These are phyloP conservation scores for Papilio xuthus DNA, from an alignment of 1,140 invertebrate species.

Conservation along the genomic window DNA sequence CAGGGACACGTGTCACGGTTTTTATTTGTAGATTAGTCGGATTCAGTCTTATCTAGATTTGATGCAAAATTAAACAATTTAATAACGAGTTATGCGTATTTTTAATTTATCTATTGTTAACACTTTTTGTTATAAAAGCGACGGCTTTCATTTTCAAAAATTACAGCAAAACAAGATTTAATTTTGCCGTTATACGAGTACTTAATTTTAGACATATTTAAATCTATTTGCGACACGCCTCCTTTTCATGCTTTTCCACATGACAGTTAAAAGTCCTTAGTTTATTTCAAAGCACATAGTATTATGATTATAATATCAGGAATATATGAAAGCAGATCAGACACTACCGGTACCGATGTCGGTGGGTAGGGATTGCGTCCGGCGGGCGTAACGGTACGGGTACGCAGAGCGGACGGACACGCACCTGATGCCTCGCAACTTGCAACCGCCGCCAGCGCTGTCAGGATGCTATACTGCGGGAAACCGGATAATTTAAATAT, in stretches of 20 bases:
- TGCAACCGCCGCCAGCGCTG: slow-evolving; percentile 47
- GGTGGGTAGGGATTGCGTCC: slow-evolving; percentile 45
- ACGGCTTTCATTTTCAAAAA: neutral
- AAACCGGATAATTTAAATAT: slow-evolving; percentile 33
- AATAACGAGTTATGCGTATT: slow-evolving; percentile 45
- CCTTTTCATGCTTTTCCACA: neutral
- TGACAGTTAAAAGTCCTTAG: neutral
- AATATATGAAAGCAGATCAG: slow-evolving; percentile 15
- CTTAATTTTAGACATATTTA: neutral
- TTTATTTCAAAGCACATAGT: neutral
- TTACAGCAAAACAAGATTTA: neutral
- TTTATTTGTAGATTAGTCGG: slow-evolving; percentile 67
- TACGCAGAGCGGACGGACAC: slow-evolving; percentile 38
- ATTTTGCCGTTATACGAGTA: neutral
- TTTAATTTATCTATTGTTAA: slow-evolving; percentile 15
- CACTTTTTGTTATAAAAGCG: slow-evolving; percentile 42
- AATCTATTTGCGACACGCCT: neutral
- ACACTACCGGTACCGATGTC: slow-evolving; percentile 19
- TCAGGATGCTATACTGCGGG: slow-evolving; percentile 39
- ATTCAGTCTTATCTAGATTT: slow-evolving; percentile 69
- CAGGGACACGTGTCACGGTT: slow-evolving; percentile 58
- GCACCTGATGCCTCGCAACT: slow-evolving; percentile 58
- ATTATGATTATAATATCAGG: slow-evolving; percentile 28
- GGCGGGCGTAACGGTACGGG: slow-evolving; percentile 59
- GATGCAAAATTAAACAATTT: slow-evolving; percentile 77